These are phyloP conservation scores for Lepidochitona cinerea DNA, from an alignment of 2,888 invertebrate species.

Conservation along the genomic window DNA sequence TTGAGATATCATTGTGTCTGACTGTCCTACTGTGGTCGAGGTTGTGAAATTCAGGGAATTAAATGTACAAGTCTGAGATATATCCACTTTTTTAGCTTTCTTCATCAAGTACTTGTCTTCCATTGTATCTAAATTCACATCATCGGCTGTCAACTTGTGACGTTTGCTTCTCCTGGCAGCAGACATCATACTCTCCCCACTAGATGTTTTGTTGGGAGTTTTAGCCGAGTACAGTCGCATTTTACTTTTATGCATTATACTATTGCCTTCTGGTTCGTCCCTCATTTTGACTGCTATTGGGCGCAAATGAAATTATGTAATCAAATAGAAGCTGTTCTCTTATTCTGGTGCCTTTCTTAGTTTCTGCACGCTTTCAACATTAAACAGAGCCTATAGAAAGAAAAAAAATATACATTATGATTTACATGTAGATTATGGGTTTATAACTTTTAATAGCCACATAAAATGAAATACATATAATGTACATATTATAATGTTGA, in stretches of 20 bases:
- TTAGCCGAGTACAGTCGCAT: slow-evolving; percentile 20
- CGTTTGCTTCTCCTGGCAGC: not conserved
- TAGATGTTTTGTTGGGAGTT: not conserved
- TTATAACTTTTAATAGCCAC: no score
- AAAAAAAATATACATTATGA: no score
- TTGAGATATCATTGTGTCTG: not conserved
- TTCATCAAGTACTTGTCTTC: slow-evolving; percentile 14
- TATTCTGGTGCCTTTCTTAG: slow-evolving; percentile 26
- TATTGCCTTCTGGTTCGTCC: slow-evolving; percentile 56
- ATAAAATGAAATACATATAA: no score
- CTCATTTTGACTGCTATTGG: slow-evolving; percentile 19
- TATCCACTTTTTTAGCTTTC: slow-evolving; percentile 4
- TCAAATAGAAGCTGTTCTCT: no score
- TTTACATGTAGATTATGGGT: no score
- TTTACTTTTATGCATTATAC: slow-evolving; percentile 40
- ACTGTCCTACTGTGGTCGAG: slow-evolving; percentile 1
- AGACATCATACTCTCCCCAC: not conserved
- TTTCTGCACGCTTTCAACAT: slow-evolving; percentile 1
- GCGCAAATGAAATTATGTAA: no score
- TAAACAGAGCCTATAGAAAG: no score
- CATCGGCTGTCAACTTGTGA: slow-evolving; percentile 5
- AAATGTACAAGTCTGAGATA: not conserved
- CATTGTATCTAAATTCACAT: slow-evolving; percentile 12
- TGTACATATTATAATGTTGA: no score
- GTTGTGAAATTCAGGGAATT: slow-evolving; percentile 8